Evolutionary conservation across 2,113 vertebrate genomes (phyloP).

Genomic region (Atherinomorus stipes): DNA sequence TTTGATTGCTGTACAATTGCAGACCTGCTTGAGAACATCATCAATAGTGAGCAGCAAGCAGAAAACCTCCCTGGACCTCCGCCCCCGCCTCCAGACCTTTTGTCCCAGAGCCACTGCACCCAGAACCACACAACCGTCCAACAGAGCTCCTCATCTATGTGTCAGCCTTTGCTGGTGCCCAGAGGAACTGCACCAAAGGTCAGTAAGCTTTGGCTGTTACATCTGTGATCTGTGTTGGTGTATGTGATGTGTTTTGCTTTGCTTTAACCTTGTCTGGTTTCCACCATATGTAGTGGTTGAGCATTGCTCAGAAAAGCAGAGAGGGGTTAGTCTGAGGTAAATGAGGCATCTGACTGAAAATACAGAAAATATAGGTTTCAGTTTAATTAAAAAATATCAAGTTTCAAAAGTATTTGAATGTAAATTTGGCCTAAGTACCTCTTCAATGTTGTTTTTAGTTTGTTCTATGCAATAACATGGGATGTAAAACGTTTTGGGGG

Average conservation of each 20-base stretch:
- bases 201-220: not conserved
- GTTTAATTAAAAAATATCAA: too few relatives aligned
- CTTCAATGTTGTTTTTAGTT: too few relatives aligned
- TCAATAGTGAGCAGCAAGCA: constrained; percentile 58
- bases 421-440: too few relatives aligned
- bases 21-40: constrained; percentile 85
- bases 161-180: constrained; percentile 71
- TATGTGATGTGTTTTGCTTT: constrained; percentile 12
- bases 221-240: not conserved
- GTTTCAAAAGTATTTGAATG: too few relatives aligned
- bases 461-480: too few relatives aligned
- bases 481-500: too few relatives aligned
- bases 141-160: not conserved
- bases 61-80: constrained; percentile 67
- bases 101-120: not conserved
- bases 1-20: not conserved
- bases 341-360: too few relatives aligned
- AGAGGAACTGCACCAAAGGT: constrained; percentile 72
- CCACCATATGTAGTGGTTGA: not conserved
- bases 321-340: not conserved
- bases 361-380: not conserved
- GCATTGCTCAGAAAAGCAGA: not conserved
- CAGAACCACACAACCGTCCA: constrained; percentile 9
- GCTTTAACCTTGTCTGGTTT: not conserved
- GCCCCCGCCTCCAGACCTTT: constrained; percentile 62